phyloP scores from a whole-genome alignment of 2,113 vertebrate species.

The Boulengeromyrus knoepffleri region DNA sequence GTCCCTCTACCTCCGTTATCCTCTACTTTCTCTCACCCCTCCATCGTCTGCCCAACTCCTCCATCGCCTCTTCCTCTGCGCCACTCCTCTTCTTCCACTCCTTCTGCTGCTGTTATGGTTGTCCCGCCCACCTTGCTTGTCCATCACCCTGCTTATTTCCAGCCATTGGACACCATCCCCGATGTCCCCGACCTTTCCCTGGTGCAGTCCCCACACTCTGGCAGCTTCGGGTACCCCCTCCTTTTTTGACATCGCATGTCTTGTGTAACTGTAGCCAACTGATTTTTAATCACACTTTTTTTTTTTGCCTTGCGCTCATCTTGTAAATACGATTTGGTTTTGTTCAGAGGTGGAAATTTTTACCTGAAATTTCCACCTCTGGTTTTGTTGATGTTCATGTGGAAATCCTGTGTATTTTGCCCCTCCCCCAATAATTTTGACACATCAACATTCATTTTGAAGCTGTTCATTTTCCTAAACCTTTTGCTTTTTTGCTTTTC shows the following conservation, averaged over 20 bases:
- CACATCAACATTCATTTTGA: background rate
- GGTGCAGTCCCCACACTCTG: slow-evolving; percentile 56
- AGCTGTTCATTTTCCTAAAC: background rate
- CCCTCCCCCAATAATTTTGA: background rate
- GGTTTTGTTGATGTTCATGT: background rate
- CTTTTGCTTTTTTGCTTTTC: background rate
- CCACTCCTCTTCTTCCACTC: slow-evolving; percentile 48
- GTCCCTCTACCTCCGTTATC: slow-evolving; percentile 60
- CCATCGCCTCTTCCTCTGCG: slow-evolving; percentile 51
- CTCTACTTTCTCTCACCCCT: slow-evolving; percentile 58
- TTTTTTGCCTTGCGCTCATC: background rate
- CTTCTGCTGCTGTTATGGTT: slow-evolving; percentile 54
- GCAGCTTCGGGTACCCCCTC: slow-evolving; percentile 77
- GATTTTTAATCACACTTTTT: background rate
- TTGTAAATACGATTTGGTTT: background rate
- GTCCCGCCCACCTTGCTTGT: slow-evolving; percentile 62
- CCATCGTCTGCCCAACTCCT: slow-evolving; percentile 53
- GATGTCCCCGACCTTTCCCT: slow-evolving; percentile 75
- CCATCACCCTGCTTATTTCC: slow-evolving; percentile 78
- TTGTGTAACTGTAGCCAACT: slow-evolving; percentile 23
- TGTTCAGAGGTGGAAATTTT: background rate
- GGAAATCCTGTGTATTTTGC: background rate
- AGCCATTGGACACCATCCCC: slow-evolving; percentile 84
- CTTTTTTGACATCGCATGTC: slow-evolving; percentile 44
- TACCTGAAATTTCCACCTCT: background rate